Evolutionary conservation across 1,140 invertebrate species (phyloP).

Genomic region (Cataglyphis hispanica): DNA sequence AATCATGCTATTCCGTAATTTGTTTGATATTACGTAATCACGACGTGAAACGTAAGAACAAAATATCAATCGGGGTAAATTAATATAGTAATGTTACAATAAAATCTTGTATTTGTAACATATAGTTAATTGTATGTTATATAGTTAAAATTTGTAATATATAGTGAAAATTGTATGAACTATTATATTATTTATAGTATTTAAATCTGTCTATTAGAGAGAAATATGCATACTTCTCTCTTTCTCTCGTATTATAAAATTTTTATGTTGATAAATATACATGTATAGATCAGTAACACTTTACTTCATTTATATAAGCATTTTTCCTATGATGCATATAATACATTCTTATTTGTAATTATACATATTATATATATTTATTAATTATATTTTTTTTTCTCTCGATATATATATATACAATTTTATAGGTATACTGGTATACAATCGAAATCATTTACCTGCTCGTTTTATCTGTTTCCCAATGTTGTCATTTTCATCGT

Average conservation of each 20-base stretch:
- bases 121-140: too few species aligned
- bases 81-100: neutral
- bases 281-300: neutral
- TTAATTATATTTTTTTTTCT: too few species aligned
- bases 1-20: neutral
- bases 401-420: neutral
- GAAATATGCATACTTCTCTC: neutral
- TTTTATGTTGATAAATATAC: neutral
- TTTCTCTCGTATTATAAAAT: neutral
- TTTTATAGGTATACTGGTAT: neutral
- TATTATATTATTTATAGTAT: too few species aligned
- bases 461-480: constrained; percentile 1
- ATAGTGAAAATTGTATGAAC: constrained; percentile 7
- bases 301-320: neutral
- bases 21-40: neutral
- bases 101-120: too few species aligned
- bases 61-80: neutral
- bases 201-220: neutral
- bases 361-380: neutral
- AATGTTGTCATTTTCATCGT: neutral
- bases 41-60: neutral
- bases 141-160: too few species aligned
- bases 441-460: constrained; percentile 5
- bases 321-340: neutral
- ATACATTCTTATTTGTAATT: neutral